These are phyloP conservation scores for Punctoribates punctum DNA, from an alignment of 2,888 invertebrate genomes.

Conservation along the genomic window DNA sequence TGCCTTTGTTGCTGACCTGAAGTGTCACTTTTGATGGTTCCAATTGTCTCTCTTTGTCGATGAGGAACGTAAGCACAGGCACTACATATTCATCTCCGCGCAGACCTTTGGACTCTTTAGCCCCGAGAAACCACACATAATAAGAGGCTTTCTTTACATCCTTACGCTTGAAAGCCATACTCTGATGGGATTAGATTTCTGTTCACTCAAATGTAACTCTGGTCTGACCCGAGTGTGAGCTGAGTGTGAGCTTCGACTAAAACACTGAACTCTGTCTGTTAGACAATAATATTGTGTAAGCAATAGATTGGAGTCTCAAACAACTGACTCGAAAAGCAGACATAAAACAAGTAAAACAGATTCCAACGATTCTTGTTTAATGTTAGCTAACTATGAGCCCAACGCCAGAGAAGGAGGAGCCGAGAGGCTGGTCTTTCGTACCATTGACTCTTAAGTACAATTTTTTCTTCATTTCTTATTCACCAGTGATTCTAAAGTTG, in stretches of 20 bases:
- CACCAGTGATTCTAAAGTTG: not conserved
- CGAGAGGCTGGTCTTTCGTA: not conserved
- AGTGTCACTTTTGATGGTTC: conserved; percentile 86
- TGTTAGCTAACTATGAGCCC: not conserved
- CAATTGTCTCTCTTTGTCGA: conserved; percentile 76
- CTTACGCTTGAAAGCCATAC: conserved; percentile 49
- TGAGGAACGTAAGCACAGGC: conserved; percentile 76
- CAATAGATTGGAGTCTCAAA: not conserved
- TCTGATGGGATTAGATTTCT: not conserved
- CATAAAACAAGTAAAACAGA: conserved; percentile 21
- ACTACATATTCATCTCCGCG: conserved; percentile 77
- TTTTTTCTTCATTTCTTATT: conserved; percentile 1
- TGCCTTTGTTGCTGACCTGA: conserved; percentile 77
- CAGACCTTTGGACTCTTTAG: conserved; percentile 85
- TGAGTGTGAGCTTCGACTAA: not conserved
- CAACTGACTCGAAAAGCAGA: conserved; percentile 19
- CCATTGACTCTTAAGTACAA: not conserved
- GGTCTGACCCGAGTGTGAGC: not conserved
- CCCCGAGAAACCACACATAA: conserved; percentile 72
- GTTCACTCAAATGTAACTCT: not conserved
- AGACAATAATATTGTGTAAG: not conserved
- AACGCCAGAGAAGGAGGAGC: not conserved
- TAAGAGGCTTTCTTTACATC: conserved; percentile 55
- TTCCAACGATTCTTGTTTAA: conserved; percentile 18
- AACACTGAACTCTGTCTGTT: not conserved